Evolutionary conservation across 2,888 invertebrate genomes (phyloP), one percentile per base, ranked within the genome.

Genomic region (Protophormia terraenovae): DNA sequence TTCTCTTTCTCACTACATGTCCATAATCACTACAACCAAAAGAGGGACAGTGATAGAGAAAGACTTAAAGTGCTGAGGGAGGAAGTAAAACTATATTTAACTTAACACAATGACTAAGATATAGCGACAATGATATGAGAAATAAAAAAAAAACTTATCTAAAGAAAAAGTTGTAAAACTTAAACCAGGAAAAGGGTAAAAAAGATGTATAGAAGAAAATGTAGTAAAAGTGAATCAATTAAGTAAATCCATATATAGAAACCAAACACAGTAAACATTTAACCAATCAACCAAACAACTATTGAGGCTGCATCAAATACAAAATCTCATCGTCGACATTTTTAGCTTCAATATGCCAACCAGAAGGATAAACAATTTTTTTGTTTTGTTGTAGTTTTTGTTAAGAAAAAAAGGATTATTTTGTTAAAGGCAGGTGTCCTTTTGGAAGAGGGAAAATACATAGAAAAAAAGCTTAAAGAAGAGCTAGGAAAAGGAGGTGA

Each of bases 191-290:
- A 14, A 50, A 38, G n/a, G 10, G 14, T 41, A 76, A 67, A 71
- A 29, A 16, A 14, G n/a, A n/a, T 50, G n/a, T 32, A 24, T 32
- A 53, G 29, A 71, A 35, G 27, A 47, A 14, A 16, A 64, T 27
- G 29, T 58, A 69, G 62, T 58, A 73, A 79, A 79, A 67, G 53
- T 78, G 78, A 78, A 77, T 82, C 73, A 82, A 81, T 82, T 82
- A 73, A n/a, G n/a, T n/a, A n/a, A 69, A 72, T 24, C 38, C 81
- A 55, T 45, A 45, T 53, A 58, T 58, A 58, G 45, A 58, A 77
- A 45, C 73, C 73, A 53, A 32, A 14, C 19, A 53, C 29, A 32
- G 16, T 41, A 75, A 35, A 35, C n/a, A n/a, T n/a, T n/a, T n/a
- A 19, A 8, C 45, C 14, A 67, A 12, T 10, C 14, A n/a, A 45